Evolutionary conservation across 1,140 invertebrate species (phyloP).

Genomic region (Scaptodrosophila lebanonensis): DNA sequence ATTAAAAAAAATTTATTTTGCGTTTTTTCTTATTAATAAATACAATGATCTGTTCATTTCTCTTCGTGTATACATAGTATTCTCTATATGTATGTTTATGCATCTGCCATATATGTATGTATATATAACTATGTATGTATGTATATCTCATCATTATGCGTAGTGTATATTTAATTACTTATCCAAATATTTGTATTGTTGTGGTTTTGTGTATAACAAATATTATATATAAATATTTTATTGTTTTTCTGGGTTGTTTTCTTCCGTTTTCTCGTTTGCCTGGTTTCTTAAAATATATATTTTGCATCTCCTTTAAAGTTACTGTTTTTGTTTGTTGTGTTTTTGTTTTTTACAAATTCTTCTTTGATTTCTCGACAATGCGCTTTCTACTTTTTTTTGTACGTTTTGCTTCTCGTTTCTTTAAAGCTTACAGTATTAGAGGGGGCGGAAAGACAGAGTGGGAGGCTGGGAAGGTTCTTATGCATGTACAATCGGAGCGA

Average conservation of each 20-base stretch:
- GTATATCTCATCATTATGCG: background rate
- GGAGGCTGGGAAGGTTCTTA: too few species aligned
- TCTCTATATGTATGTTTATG: background rate
- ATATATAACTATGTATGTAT: too few species aligned
- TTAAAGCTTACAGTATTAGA: conserved; percentile 2
- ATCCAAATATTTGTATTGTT: too few species aligned
- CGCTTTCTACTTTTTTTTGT: background rate
- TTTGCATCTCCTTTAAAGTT: too few species aligned
- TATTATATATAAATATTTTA: background rate
- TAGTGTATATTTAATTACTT: background rate
- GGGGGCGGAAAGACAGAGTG: too few species aligned
- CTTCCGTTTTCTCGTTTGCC: background rate
- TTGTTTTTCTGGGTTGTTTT: too few species aligned
- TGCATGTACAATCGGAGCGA: too few species aligned
- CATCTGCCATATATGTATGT: background rate
- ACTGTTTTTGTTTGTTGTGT: too few species aligned
- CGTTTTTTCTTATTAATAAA: background rate
- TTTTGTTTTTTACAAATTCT: too few species aligned
- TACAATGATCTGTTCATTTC: background rate
- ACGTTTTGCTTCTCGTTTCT: background rate
- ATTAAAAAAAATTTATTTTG: too few species aligned
- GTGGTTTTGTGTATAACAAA: background rate
- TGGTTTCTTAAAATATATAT: background rate
- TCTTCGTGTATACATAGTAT: background rate
- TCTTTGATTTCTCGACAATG: too few species aligned